Evolutionary conservation across 2,888 invertebrate genomes (phyloP), one percentile per base, ranked within the genome.

Genomic region (Bellardia pandia): DNA sequence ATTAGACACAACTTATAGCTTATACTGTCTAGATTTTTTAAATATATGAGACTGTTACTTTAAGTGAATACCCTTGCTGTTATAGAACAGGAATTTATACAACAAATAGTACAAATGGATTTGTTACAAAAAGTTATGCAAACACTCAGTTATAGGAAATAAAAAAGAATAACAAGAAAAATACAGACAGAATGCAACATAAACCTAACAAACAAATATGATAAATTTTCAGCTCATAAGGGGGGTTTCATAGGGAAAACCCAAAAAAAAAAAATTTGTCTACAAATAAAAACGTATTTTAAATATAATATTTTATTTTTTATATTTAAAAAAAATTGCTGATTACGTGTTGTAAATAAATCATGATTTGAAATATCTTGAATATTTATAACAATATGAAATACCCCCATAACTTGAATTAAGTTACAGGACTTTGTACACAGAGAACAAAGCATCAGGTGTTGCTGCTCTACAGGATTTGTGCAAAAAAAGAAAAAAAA

Each of bases 371-470:
- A 48, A 48, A 48, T 13, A 3, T 48, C 11, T 48, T 48, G 48
- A 51, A 51, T 13, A n/a, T n/a, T 3, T 16, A 23, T 51, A 6
- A 23, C 9, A 66, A 42, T 48, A 33, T 4, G 11, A 64, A 74
- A 81, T 45, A 74, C n/a, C 9, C 80, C 2, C 3, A 64, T 40
- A n/a, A 2, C 64, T 6, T 11, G 68, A 48, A 51, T 68, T 62
- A 69, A 68, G 62, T 62, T 75, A 33, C 71, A 76, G 64, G 62
- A 77, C 72, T 84, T 48, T 58, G 9, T 68, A 64, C 1, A 62
- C 2, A 58, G n/a, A 58, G 13, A 80, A 74, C 48, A 78, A 89
- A 90, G 91, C 91, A 91, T 91, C 91, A 91, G 91, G 91, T 91
- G 91, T 90, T 91, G 89, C 80, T 74, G 7, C 58, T 56, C 69